Evolutionary conservation across 2,113 vertebrate genomes (phyloP).

Genomic region (Miniopterus natalensis): DNA sequence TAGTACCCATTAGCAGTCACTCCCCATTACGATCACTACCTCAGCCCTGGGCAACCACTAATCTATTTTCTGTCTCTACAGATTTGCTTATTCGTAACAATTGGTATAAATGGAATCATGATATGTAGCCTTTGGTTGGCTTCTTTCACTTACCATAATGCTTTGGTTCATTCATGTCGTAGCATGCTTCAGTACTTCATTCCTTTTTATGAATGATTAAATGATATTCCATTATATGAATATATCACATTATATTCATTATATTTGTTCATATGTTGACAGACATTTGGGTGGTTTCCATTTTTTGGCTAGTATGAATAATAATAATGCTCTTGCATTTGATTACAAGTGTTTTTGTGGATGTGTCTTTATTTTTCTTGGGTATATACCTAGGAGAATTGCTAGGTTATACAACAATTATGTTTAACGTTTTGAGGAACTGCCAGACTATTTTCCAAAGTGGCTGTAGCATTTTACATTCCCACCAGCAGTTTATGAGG

Average conservation of each 20-base stretch:
- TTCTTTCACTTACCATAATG: not conserved
- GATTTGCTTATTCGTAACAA: conserved; percentile 12
- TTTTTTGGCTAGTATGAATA: not conserved
- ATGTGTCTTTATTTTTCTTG: conserved; percentile 1
- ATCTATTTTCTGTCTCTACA: conserved; percentile 32
- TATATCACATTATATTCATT: not conserved
- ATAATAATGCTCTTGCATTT: not conserved
- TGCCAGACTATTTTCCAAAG: not conserved
- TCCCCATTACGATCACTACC: not conserved
- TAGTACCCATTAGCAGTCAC: not conserved
- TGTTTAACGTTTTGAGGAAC: conserved; percentile 28
- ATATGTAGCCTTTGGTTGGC: not conserved
- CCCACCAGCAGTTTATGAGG: not conserved
- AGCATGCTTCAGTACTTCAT: not conserved
- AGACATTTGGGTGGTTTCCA: not conserved
- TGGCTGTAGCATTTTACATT: not conserved
- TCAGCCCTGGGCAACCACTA: not conserved
- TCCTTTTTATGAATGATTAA: not conserved
- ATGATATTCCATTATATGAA: not conserved
- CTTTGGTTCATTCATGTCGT: not conserved
- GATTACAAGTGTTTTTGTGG: not conserved
- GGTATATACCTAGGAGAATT: not conserved
- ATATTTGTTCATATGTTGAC: not conserved
- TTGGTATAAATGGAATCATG: not conserved
- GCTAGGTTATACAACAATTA: not conserved